These are phyloP conservation scores for Drosophila lacicola DNA, from an alignment of 2,888 invertebrate species.

Conservation along the genomic window DNA sequence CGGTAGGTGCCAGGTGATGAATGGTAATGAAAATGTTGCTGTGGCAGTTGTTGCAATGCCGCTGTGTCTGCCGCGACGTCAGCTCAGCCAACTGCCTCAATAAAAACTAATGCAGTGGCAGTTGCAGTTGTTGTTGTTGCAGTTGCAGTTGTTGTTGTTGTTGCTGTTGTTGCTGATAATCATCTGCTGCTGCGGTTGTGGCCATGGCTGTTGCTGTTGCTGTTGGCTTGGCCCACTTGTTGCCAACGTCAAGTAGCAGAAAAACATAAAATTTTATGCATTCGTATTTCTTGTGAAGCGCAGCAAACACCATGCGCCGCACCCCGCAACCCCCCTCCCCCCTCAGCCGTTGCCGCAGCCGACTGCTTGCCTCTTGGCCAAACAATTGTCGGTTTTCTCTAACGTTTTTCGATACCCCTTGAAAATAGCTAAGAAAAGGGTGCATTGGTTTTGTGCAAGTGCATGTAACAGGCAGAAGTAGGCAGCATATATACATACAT, in stretches of 20 bases:
- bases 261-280: constrained; percentile 81
- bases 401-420: constrained; percentile 52
- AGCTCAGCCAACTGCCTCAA: constrained; percentile 77
- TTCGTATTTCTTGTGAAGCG: constrained; percentile 82
- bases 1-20: constrained; percentile 73
- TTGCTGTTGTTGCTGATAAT: constrained; percentile 50
- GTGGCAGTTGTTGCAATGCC: constrained; percentile 77
- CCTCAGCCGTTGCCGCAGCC: background rate
- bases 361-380: constrained; percentile 37
- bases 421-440: background rate
- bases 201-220: constrained; percentile 69
- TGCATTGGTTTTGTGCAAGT: background rate
- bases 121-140: constrained; percentile 47
- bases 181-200: constrained; percentile 74
- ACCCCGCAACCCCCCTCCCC: background rate
- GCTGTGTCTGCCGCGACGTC: constrained; percentile 72
- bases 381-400: constrained; percentile 82
- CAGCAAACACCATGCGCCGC: constrained; percentile 49
- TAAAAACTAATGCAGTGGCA: constrained; percentile 81
- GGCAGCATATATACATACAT: too few species aligned
- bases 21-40: constrained; percentile 81
- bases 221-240: constrained; percentile 76
- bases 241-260: constrained; percentile 79
- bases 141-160: constrained; percentile 33
- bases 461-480: too few species aligned